A percentile compares a stretch with the other conserved stretches of the same genome.
These are phyloP conservation scores for Halcyon chelicuti DNA, from an alignment of 2,797 vertebrate genomes.

Conservation along the genomic window DNA sequence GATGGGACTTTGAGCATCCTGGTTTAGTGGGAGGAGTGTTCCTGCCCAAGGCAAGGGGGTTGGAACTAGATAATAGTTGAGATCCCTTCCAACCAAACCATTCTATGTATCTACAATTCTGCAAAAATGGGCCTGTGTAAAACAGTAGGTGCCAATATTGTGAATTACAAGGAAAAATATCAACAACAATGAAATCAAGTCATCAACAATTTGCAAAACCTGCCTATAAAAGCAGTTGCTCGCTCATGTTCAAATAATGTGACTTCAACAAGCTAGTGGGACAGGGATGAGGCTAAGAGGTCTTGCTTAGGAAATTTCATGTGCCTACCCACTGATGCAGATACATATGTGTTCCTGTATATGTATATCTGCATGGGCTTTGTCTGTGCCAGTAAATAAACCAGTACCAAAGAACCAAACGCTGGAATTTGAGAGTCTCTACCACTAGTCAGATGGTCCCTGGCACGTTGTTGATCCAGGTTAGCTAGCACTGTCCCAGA, in stretches of 20 bases:
- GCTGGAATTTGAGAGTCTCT: background rate
- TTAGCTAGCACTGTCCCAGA: background rate
- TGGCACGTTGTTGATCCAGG: background rate
- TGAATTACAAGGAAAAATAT: background rate
- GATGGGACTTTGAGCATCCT: background rate
- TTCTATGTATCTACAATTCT: background rate
- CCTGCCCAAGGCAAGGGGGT: too few relatives aligned
- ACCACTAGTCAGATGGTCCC: background rate
- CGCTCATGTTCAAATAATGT: background rate
- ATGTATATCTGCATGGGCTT: background rate
- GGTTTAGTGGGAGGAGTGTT: background rate
- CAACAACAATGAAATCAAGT: background rate
- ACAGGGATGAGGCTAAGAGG: background rate
- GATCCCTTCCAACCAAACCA: background rate
- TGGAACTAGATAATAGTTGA: background rate
- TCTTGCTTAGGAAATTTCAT: background rate
- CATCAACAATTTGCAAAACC: background rate
- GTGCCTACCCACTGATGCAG: background rate
- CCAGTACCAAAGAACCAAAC: background rate
- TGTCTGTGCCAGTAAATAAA: background rate
- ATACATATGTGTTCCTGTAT: rapidly evolving
- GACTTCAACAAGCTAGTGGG: background rate
- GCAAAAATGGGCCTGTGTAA: background rate
- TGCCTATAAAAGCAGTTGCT: background rate
- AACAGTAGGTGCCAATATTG: background rate